Evolutionary conservation across 2,113 vertebrate species (phyloP), one percentile per base, ranked within the genome.

Genomic region (Herpailurus yagouaroundi): DNA sequence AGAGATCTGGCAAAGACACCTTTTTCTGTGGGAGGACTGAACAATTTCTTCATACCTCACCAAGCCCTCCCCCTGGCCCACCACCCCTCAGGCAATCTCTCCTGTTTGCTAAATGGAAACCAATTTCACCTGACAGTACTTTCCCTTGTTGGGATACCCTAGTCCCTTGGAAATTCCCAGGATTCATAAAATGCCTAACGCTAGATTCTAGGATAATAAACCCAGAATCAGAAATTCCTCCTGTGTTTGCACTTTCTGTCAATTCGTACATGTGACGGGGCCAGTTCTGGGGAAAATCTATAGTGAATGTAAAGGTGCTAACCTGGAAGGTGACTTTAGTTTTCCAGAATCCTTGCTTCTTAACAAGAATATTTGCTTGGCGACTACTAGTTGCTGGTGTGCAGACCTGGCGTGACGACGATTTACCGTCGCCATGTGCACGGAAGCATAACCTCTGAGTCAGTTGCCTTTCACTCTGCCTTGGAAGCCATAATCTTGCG

Each of bases 101-200:
- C 21, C 76, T 93, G 21, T 27, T 73, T 76, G 66, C 63, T 89
- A 27, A 68, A 31, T 77, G 85, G 77, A 97, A 91, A 85, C 55
- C n/a, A 41, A 25, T 96, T 94, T 89, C 52, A 64, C 21, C 18
- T 80, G 60, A 76, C 38, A 89, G 77, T 57, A 89, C 38, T 89
- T 84, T 48, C 48, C n/a, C 52, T 74, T 29, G 27, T 63, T 88
- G 79, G 68, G 57, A 41, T 38, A 55, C 11, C 0, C 4, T 36
- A 82, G n/a, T 71, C 31, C 48, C 52, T 90, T 74, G 91, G 92
- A 89, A 95, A 96, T 85, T 92, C 88, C 83, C 55, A 71, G 60
- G 23, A 85, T 79, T 95, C 31, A 87, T 71, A 77, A 91, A 93
- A 66, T 81, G 52, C 86, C 48, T 74, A 21, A 69, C 71, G 19